Evolutionary conservation across 2,888 invertebrate species (phyloP), one percentile per base, ranked within the genome.

Genomic region (Pachydiplax longipennis): DNA sequence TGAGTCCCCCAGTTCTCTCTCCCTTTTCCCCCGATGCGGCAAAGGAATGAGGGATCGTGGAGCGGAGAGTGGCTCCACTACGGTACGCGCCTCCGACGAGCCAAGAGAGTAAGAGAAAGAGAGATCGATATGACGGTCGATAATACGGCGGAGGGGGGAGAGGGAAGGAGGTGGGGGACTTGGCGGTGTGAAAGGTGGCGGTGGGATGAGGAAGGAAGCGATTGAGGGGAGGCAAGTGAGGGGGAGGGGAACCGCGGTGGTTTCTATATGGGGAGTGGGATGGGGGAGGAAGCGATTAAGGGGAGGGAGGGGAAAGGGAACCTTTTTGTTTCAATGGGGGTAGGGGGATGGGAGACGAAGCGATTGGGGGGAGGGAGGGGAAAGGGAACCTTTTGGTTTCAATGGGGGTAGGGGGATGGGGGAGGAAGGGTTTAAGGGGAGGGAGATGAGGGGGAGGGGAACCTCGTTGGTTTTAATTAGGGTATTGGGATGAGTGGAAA

Each of bases 11-110:
- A n/a, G n/a, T 65, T 53, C 73, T 73, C 73, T 73, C 73, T 82
- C 87, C 58, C 61, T 87, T 87, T 87, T 87, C 87, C 87, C 87
- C 58, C 87, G 87, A 87, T 87, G 87, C 87, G 87, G 87, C 87
- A 87, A 87, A 87, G 58, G 87, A 87, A 87, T 87, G 87, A 58
- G 87, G 87, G 53, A 18, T 83, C 83, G 83, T 31, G 83, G 58
- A 58, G 87, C 87, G 35, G 87, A 87, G 87, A 58, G 87, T 87
- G 87, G 58, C 35, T 61, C 58, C 35, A 37, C 87, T 35, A 31
- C 61, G 35, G 58, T 87, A 35, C 53, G 31, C 53, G 58, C 37
- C 48, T 58, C 58, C 35, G 25, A 22, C 65, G 65, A 53, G 58
- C 87, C 58, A 53, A 35, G 87, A 53, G 87, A 22, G 18, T 53